Base-by-base conservation (phyloP, 2,113 vertebrate species). In the Propithecus coquereli region DNA sequence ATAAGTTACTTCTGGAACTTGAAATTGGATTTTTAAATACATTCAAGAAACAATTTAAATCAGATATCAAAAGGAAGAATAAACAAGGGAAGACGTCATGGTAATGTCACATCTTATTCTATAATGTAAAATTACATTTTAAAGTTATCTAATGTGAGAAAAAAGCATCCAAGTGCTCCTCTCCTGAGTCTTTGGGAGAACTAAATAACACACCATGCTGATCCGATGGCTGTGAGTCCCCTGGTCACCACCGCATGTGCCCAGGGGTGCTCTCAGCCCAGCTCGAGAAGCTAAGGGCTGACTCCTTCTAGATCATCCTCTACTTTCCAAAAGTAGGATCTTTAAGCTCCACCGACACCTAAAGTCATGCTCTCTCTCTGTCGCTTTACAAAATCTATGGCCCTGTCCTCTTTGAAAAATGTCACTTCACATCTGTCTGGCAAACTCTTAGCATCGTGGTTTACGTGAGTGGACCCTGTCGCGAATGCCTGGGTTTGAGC, bases 1-100 rank as follows among this genome's bases (percentile, higher is more conserved):
- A 18, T 7, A 32, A 14, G 57, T 88, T 81, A 61, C 23, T 61
- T 83, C 79, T 65, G 32, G 65, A 63, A 84, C 10, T 80, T 70
- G 59, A 94, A 91, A 77, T 80, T 73, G 82, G 59, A 57, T 84
- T 84, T 87, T 79, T 80, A 87, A 81, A 57, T 92, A n/a, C 4
- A 32, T 45, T 66, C 84, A 87, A 71, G 22, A 66, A 94, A 34
- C 34, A 43, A 65, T n/a, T 80, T 59, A 50, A 74, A 43, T 94
- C 61, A 50, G 37, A 50, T 70, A 34, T 52, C 12, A 82, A 89
- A 73, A 84, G 50, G 32, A 93, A 94, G 82, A 85, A 93, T 68
- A 87, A 81, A 68, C 13, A 52, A 87, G 18, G 85, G 32, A 83
- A 88, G 90, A 22, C 27, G 5, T 82, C 45, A 3, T 16, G 52